Base-by-base conservation (phyloP, 2,797 vertebrate genomes). In the Hoplostethus atlanticus region DNA sequence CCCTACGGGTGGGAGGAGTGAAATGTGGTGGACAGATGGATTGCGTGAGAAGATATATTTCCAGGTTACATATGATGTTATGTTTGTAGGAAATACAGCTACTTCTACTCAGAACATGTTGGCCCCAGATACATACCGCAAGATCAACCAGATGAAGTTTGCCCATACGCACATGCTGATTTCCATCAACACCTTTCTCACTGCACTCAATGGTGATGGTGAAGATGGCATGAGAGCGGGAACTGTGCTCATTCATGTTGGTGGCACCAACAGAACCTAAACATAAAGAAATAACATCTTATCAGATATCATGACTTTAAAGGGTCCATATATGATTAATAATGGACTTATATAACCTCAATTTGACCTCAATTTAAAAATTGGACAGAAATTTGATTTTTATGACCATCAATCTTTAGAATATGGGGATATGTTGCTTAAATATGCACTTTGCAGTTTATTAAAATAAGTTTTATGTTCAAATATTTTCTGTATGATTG, bases 221-320 rank as follows among this genome's bases (percentile, higher is more conserved):
- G 90, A 99, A 99, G 84, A 99, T 99, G 63, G 98, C 98, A 0
- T 99, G 98, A 0, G 98, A 99, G 3, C 98, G 97, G 3, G 98
- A 99, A 82, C 98, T 99, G 91, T 99, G 98, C 76, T 99, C 98
- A 1, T 99, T 99, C 98, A 99, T 99, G 81, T 99, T 99, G 4
- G 98, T 99, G 57, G 98, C 96, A 52, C 98, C 98, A 16, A 99
- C 98, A 67, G 98, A 99, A 31, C 98, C 98, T 96, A 56, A 10
- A 48, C 3, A 76, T 17, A 61, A 17, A 13, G 34, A 66, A 60
- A 83, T 21, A 58, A 40, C 1, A 47, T 63, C 10, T 55, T 10
- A 47, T 48, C 2, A 59, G 15, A 48, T 1, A 31, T 21, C 7
- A n/a, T 36, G 9, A 51, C 4, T 64, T 16, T 61, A 47, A 60